Evolutionary conservation across 1,140 invertebrate species (phyloP).

Genomic region (Micrasema minimum): DNA sequence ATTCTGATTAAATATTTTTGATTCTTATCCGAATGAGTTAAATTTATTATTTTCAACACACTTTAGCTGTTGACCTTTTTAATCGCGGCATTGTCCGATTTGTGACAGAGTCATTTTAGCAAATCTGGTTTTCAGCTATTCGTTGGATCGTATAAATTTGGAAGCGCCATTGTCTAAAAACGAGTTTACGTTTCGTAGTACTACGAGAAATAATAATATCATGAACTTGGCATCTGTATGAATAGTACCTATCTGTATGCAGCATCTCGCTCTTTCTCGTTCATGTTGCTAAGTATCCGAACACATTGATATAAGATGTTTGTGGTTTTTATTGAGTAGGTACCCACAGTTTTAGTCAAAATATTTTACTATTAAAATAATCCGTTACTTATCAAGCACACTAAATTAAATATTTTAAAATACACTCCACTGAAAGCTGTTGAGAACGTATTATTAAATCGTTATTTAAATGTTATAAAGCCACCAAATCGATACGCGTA

Average conservation of each 20-base stretch:
- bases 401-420: too few species aligned
- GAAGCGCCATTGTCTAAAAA: constrained; percentile 37
- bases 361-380: background rate
- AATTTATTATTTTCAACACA: constrained; percentile 2
- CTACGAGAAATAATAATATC: constrained; percentile 27
- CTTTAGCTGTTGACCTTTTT: constrained; percentile 4
- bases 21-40: too few species aligned
- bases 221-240: constrained; percentile 18
- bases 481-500: background rate
- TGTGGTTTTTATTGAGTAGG: background rate
- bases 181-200: constrained; percentile 39
- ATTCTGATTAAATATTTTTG: too few species aligned
- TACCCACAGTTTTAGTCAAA: constrained; percentile 25
- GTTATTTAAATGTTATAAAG: too few species aligned
- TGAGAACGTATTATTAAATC: background rate
- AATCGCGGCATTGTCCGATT: constrained; percentile 17
- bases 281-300: constrained; percentile 9
- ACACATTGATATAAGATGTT: constrained; percentile 28
- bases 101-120: background rate
- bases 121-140: constrained; percentile 6
- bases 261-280: constrained; percentile 26
- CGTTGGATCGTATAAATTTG: constrained; percentile 8
- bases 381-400: too few species aligned
- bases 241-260: background rate
- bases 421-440: too few species aligned